Percentiles rank a stretch among this genome's conserved stretches.
phyloP scores from a whole-genome alignment of 2,888 invertebrate species.

The Cosmia pyralina region DNA sequence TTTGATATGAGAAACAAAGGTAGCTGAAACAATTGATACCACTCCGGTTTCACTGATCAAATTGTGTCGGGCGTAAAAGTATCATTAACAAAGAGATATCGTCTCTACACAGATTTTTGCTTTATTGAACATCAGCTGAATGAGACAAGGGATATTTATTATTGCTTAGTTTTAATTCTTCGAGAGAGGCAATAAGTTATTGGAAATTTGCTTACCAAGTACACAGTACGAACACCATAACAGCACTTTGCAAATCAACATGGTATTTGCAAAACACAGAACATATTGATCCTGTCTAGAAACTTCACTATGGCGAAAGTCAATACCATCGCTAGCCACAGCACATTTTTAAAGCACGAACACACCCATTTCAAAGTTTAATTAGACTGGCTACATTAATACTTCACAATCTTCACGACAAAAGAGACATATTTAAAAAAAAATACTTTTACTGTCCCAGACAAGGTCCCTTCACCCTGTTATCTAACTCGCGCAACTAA shows the following conservation, averaged over 20 bases:
- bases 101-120: slow-evolving; percentile 17
- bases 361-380: too few species aligned
- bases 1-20: slow-evolving; percentile 21
- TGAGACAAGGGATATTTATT: slow-evolving; percentile 5
- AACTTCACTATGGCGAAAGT: not conserved
- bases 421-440: too few species aligned
- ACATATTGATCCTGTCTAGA: not conserved
- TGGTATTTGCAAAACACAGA: slow-evolving; percentile 19
- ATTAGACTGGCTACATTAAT: not conserved
- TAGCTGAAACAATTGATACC: slow-evolving; percentile 15
- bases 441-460: not conserved
- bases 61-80: slow-evolving; percentile 33
- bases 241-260: slow-evolving; percentile 50
- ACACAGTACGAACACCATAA: slow-evolving; percentile 33
- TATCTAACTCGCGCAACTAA: slow-evolving; percentile 14
- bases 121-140: slow-evolving; percentile 19
- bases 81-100: slow-evolving; percentile 39
- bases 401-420: too few species aligned
- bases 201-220: slow-evolving; percentile 42
- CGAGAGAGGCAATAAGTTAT: not conserved
- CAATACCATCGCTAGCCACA: not conserved
- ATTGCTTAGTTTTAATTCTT: not conserved
- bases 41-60: slow-evolving; percentile 36
- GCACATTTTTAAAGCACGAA: not conserved
- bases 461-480: not conserved